These are phyloP conservation scores for Apeira syringaria DNA, from an alignment of 2,888 invertebrate species.

Conservation along the genomic window DNA sequence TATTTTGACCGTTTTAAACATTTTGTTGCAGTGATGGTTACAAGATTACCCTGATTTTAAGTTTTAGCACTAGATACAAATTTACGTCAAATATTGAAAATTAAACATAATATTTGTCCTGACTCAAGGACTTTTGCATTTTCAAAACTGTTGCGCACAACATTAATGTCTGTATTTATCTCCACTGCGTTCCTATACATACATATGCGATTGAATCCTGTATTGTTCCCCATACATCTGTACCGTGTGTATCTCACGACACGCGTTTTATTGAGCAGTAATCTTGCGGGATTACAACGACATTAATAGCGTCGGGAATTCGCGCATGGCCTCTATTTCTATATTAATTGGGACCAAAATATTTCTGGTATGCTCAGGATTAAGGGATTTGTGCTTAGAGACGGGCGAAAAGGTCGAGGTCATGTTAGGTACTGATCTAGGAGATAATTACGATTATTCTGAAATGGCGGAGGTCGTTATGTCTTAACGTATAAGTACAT, in stretches of 20 bases:
- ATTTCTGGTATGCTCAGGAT: background rate
- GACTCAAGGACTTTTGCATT: too few species aligned
- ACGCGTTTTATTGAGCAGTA: constrained; percentile 31
- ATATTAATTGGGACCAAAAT: constrained; percentile 5
- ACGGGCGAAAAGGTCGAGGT: background rate
- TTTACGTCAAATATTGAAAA: too few species aligned
- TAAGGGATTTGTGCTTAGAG: background rate
- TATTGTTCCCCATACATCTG: constrained; percentile 12
- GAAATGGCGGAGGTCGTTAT: too few species aligned
- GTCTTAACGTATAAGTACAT: too few species aligned
- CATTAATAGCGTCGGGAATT: constrained; percentile 23
- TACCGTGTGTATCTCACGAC: constrained; percentile 19
- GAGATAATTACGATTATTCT: too few species aligned
- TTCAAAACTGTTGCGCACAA: too few species aligned
- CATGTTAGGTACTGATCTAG: too few species aligned
- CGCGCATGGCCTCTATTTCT: constrained; percentile 15
- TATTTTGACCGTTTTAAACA: too few species aligned
- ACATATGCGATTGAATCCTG: constrained; percentile 10
- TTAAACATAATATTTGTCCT: too few species aligned
- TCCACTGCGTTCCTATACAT: background rate
- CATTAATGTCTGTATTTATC: background rate
- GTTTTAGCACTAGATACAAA: too few species aligned
- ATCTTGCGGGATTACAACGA: constrained; percentile 24
- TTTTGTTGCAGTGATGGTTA: too few species aligned
- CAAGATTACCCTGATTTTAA: too few species aligned